These are phyloP conservation scores for Oostethus manadensis DNA, from an alignment of 2,113 vertebrate genomes.

Conservation along the genomic window DNA sequence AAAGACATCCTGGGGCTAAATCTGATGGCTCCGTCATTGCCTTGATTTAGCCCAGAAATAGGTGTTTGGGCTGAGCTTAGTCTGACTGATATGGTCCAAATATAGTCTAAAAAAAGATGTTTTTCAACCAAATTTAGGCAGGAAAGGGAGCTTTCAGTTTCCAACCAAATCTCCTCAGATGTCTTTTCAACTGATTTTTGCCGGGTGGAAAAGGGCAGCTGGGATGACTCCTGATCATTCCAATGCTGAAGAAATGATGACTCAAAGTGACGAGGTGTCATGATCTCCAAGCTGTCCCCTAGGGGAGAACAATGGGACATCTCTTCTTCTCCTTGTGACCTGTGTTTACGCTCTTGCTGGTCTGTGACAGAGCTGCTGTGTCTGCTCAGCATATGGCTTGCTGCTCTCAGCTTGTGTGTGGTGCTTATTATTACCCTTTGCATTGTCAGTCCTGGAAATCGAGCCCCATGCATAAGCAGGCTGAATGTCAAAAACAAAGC, in stretches of 20 bases:
- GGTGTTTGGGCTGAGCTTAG: too few relatives aligned
- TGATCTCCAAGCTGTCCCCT: constrained; percentile 19
- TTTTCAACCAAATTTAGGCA: too few relatives aligned
- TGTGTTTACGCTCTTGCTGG: constrained; percentile 40
- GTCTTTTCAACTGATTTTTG: too few relatives aligned
- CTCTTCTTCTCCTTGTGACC: constrained; percentile 39
- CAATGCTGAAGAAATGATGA: constrained; percentile 31
- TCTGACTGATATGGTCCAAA: too few relatives aligned
- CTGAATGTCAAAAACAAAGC: not conserved
- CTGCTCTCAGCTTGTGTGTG: constrained; percentile 33
- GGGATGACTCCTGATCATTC: constrained; percentile 27
- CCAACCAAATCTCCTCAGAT: too few relatives aligned
- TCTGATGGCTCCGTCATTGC: too few relatives aligned
- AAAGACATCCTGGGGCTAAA: not conserved
- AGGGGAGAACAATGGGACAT: constrained; percentile 55
- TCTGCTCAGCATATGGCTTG: constrained; percentile 63
- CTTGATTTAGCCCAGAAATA: too few relatives aligned
- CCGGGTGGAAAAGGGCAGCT: too few relatives aligned
- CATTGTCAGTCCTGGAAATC: constrained; percentile 40
- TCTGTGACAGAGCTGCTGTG: constrained; percentile 48
- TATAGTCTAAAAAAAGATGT: too few relatives aligned
- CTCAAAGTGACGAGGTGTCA: constrained; percentile 39
- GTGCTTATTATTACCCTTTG: constrained; percentile 41
- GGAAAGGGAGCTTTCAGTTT: too few relatives aligned
- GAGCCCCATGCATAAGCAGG: constrained; percentile 6